Conservation (phyloP, 2,797 vertebrate genomes). For the Bufotes viridis region DNA sequence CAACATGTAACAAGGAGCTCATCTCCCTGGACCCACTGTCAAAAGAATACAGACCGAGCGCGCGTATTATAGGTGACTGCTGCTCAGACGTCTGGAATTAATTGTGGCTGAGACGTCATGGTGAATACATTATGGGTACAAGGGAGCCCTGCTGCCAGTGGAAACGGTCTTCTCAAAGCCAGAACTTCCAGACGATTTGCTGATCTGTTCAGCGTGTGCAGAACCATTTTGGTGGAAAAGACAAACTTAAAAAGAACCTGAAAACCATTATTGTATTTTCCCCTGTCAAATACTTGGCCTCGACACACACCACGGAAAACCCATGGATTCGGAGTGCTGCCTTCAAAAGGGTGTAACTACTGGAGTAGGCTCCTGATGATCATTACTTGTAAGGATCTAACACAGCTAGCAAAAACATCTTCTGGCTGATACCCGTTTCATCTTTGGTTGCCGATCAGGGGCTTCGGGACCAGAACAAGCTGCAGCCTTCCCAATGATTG, state of each 20-base stretch:
- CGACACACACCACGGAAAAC: background rate
- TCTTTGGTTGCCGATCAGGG: background rate
- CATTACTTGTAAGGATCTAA: background rate
- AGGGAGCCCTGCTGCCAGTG: conserved; percentile 24
- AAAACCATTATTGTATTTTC: conserved; percentile 1
- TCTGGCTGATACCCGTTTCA: no score
- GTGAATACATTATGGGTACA: conserved; percentile 42
- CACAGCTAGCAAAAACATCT: background rate
- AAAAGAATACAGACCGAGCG: background rate
- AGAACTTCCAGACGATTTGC: conserved; percentile 12
- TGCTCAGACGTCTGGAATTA: conserved; percentile 45
- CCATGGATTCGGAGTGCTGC: background rate
- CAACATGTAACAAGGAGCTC: background rate
- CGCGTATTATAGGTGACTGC: conserved; percentile 18
- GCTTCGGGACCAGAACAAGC: no score
- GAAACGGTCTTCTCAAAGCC: conserved; percentile 38
- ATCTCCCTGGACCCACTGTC: background rate
- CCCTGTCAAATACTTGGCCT: conserved; percentile 11
- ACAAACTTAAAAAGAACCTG: conserved; percentile 12
- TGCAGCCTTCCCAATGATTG: no score
- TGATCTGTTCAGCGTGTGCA: conserved; percentile 40
- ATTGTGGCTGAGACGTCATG: conserved; percentile 35
- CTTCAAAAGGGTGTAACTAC: background rate
- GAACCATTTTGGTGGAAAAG: conserved; percentile 28
- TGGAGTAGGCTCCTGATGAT: background rate